Conservation (phyloP, 2,113 vertebrate genomes). For the Myodes glareolus region DNA sequence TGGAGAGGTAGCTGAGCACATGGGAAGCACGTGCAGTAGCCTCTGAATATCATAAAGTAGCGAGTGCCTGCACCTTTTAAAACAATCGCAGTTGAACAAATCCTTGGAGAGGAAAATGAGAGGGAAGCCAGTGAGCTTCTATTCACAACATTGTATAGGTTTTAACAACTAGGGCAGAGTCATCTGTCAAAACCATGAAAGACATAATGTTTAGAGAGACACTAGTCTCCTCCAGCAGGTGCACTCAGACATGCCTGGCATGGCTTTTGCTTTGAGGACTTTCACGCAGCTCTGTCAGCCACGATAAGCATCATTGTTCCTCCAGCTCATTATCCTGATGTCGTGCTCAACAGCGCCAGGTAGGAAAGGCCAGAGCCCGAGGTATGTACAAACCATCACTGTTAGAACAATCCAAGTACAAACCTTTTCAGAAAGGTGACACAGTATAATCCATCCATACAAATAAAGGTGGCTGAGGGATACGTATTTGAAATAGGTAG, state of each 20-base stretch:
- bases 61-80: not conserved
- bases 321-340: slow-evolving; percentile 35
- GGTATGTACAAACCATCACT: not conserved
- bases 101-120: not conserved
- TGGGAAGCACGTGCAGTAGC: not conserved
- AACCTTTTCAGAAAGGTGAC: not conserved
- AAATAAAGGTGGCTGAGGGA: not conserved
- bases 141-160: not conserved
- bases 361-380: not conserved
- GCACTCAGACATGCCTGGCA: not conserved
- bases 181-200: slow-evolving; percentile 22
- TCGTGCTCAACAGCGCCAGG: not conserved
- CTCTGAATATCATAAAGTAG: not conserved
- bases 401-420: not conserved
- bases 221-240: not conserved
- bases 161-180: slow-evolving; percentile 10
- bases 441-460: not conserved
- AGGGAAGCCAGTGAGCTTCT: not conserved
- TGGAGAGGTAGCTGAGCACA: not conserved
- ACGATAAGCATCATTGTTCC: not conserved
- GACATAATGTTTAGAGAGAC: slow-evolving; percentile 24
- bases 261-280: not conserved
- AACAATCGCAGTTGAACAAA: not conserved
- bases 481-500: not conserved
- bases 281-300: slow-evolving; percentile 39